Evolutionary conservation across 2,888 invertebrate species (phyloP).

Genomic region (Hipparchia sbordonii): DNA sequence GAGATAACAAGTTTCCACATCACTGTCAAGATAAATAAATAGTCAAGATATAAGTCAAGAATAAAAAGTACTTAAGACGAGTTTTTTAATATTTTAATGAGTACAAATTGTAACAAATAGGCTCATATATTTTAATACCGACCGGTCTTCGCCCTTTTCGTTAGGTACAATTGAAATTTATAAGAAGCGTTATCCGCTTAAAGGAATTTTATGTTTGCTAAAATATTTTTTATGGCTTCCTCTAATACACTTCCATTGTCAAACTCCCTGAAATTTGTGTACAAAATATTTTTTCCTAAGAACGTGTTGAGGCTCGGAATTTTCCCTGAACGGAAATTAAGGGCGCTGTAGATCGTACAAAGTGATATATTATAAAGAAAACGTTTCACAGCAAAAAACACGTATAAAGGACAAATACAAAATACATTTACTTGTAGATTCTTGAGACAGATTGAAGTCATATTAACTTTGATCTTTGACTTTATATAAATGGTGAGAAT

Average conservation of each 20-base stretch:
- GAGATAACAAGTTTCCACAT: no score
- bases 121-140: background rate
- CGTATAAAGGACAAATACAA: conserved; percentile 1
- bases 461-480: conserved; percentile 8
- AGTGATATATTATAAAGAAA: conserved; percentile 16
- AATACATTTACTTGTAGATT: background rate
- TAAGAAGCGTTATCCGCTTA: background rate
- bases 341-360: conserved; percentile 16
- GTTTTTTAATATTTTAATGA: background rate
- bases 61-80: no score
- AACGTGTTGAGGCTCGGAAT: conserved; percentile 6
- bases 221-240: conserved; percentile 14
- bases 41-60: no score
- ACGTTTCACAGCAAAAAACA: conserved; percentile 4
- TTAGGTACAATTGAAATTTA: background rate
- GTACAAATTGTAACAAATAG: background rate
- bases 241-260: conserved; percentile 18
- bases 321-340: conserved; percentile 25
- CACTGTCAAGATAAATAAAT: no score
- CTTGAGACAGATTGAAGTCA: background rate
- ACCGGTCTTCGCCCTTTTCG: background rate
- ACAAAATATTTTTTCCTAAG: conserved; percentile 17
- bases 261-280: conserved; percentile 10
- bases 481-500: background rate
- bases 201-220: conserved; percentile 6